A percentile compares a stretch with the other conserved stretches of the same genome.
These are phyloP conservation scores for Thunnus albacares DNA, from an alignment of 2,797 vertebrate genomes.

Conservation along the genomic window DNA sequence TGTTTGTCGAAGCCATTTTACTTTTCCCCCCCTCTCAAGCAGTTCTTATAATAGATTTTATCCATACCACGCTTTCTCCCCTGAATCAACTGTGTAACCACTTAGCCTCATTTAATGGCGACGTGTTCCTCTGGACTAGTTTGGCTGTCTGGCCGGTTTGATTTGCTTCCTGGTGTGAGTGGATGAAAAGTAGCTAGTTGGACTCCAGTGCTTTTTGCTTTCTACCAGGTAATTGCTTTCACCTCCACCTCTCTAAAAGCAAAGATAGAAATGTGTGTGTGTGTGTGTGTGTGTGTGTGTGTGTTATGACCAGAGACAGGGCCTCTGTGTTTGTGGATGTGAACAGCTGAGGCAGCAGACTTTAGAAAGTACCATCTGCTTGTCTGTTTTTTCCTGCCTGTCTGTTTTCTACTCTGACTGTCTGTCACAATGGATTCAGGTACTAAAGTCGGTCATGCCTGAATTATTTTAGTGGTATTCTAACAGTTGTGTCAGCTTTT, in stretches of 20 bases:
- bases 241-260: constrained; percentile 54
- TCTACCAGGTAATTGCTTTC: constrained; percentile 22
- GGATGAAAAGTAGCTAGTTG: constrained; percentile 32
- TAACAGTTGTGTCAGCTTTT: constrained; percentile 51
- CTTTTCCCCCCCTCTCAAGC: constrained; percentile 10
- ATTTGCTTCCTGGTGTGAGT: constrained; percentile 36
- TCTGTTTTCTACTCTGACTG: constrained; percentile 24
- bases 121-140: not conserved
- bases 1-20: not conserved
- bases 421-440: constrained; percentile 46
- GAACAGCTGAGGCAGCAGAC: constrained; percentile 52
- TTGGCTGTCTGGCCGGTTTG: constrained; percentile 4
- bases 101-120: not conserved
- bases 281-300: not conserved
- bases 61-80: not conserved
- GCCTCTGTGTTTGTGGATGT: constrained; percentile 34
- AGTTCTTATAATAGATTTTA: constrained; percentile 6
- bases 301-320: constrained; percentile 4
- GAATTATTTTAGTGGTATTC: constrained; percentile 54
- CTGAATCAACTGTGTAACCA: not conserved
- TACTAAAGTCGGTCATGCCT: constrained; percentile 43
- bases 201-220: constrained; percentile 5
- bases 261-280: not conserved
- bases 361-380: constrained; percentile 32
- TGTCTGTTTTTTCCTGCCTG: constrained; percentile 26